Conservation (phyloP, 2,797 vertebrate genomes). For the Xenopus petersii region DNA sequence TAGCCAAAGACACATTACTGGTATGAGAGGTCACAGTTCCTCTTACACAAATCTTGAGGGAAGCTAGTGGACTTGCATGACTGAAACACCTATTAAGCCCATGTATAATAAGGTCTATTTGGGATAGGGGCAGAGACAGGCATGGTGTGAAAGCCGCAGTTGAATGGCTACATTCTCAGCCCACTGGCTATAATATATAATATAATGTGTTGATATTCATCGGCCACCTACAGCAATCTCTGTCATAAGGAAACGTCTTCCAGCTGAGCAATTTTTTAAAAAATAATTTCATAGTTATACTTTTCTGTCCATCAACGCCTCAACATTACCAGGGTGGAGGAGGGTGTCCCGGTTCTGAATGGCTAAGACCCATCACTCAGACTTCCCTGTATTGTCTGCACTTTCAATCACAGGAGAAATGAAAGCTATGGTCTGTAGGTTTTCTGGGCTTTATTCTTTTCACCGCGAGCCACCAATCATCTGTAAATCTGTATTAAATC, state of each 20-base stretch:
- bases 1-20: too few relatives aligned
- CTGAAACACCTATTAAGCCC: too few relatives aligned
- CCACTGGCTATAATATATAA: too few relatives aligned
- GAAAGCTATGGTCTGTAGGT: constrained; percentile 13
- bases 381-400: not conserved
- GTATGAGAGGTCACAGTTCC: too few relatives aligned
- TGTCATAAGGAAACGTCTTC: not conserved
- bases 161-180: too few relatives aligned
- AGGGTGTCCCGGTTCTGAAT: not conserved
- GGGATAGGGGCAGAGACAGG: too few relatives aligned
- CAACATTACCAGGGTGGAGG: too few relatives aligned
- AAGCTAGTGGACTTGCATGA: too few relatives aligned
- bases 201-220: too few relatives aligned
- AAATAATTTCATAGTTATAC: not conserved
- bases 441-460: not conserved
- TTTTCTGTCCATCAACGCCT: not conserved
- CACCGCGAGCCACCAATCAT: not conserved
- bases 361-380: not conserved
- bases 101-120: too few relatives aligned
- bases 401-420: not conserved
- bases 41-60: too few relatives aligned
- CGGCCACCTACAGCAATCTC: not conserved
- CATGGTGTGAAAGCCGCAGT: too few relatives aligned
- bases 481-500: constrained; percentile 14
- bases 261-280: not conserved